phyloP scores from a whole-genome alignment of 2,113 vertebrate genomes.

The Anas platyrhynchos region DNA sequence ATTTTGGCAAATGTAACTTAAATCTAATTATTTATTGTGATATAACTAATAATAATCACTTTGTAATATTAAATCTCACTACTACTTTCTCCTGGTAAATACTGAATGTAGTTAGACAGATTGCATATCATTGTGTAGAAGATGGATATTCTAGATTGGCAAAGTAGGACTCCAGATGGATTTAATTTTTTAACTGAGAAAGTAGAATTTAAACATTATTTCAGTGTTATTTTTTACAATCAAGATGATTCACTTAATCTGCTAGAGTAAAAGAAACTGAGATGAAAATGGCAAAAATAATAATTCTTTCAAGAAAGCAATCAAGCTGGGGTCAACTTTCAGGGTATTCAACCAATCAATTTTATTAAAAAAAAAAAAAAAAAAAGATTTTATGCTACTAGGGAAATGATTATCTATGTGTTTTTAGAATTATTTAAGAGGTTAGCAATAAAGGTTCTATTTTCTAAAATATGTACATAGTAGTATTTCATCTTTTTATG shows the following conservation, averaged over 20 bases:
- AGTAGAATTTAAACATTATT: neutral
- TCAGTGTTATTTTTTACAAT: neutral
- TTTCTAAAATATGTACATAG: neutral
- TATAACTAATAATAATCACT: neutral
- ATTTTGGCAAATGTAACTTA: neutral
- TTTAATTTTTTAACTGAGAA: neutral
- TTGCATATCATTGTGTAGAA: neutral
- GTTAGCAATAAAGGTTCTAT: neutral
- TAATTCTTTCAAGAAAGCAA: neutral
- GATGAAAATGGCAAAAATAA: neutral
- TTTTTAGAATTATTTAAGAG: neutral
- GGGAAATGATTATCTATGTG: neutral
- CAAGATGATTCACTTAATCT: neutral
- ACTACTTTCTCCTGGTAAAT: neutral
- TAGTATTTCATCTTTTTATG: neutral
- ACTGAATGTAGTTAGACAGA: neutral
- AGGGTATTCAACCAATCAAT: neutral
- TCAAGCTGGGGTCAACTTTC: neutral
- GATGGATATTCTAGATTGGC: neutral
- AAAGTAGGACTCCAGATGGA: neutral
- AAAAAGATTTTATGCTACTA: neutral
- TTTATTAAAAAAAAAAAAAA: neutral
- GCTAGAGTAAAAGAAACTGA: neutral
- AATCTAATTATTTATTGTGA: neutral
- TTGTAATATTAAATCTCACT: neutral